phyloP scores from a whole-genome alignment of 2,113 vertebrate genomes.

The Rousettus leschenaultii region DNA sequence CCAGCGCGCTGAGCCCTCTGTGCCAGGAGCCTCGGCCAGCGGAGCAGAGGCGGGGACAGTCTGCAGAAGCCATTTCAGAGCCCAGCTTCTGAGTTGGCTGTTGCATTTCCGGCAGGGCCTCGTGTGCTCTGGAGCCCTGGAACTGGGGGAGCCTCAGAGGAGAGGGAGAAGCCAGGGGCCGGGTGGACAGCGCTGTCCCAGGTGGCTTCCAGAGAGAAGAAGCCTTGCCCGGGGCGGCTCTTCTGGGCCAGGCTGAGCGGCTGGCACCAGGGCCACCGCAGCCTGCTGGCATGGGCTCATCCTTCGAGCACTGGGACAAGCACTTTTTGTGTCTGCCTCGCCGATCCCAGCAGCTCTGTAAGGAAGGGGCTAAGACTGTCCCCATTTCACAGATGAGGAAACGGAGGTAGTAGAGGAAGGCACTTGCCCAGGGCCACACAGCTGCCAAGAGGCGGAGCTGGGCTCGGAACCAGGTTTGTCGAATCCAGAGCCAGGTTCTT shows the following conservation, averaged over 20 bases:
- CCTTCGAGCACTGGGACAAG: not conserved
- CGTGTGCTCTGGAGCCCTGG: not conserved
- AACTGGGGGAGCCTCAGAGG: not conserved
- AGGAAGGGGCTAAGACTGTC: not conserved
- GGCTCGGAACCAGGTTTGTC: not conserved
- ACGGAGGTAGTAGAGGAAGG: not conserved
- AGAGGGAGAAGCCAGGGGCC: not conserved
- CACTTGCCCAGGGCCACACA: not conserved
- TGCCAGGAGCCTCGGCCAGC: slow-evolving; percentile 47
- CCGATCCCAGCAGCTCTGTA: not conserved
- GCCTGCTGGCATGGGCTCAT: not conserved
- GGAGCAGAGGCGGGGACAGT: slow-evolving; percentile 11
- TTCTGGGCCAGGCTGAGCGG: not conserved
- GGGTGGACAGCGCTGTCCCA: not conserved
- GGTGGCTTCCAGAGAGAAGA: not conserved
- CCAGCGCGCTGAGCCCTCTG: not conserved
- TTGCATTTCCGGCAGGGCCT: not conserved
- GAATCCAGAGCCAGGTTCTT: not conserved
- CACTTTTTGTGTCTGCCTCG: not conserved
- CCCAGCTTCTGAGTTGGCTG: slow-evolving; percentile 50
- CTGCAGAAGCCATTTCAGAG: slow-evolving; percentile 58
- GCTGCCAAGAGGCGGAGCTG: not conserved
- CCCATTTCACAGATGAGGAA: slow-evolving; percentile 9
- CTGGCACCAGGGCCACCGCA: not conserved
- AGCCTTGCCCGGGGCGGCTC: not conserved